Evolutionary conservation across 2,113 vertebrate species (phyloP), one percentile per base, ranked within the genome.

Genomic region (Sakesphorus luctuosus): DNA sequence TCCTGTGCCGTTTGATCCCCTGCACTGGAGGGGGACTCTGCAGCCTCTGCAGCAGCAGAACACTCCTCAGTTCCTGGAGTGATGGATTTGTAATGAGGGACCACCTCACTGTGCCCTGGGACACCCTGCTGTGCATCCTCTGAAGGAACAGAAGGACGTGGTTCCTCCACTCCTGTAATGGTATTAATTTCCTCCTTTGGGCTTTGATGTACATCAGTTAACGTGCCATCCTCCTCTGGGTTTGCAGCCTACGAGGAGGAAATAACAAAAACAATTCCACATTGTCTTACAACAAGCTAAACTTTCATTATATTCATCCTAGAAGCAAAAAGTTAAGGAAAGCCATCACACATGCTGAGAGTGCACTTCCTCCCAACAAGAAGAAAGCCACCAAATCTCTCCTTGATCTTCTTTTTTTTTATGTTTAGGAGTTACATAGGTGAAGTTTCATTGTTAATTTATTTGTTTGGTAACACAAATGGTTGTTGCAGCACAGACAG

Each of bases 211-310:
- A 79, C 61, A 61, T 79, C 86, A 76, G 80, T 69, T 74, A 76
- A 7, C 58, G 33, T 38, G 35, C 38, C 68, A 52, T 93, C 89
- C 33, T 95, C 96, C 40, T 55, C 94, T 49, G 93, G 19, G 14
- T 92, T 87, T 87, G 95, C 46, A 71, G 33, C 89, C 98, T 98
- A 58, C 18, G 73, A 96, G 35, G 79, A 94, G 66, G 47, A 13
- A 62, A 55, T 13, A 44, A 58, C 6, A 28, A 90, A 49, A 63
- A 40, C 59, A 55, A 15, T 3, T 44, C 29, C 35, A 68, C 3
- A 7, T 9, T 75, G 12, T 68, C 58, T 53, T 31, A 66, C 14
- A 75, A 75, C 8, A 67, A 58, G 44, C 13, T 68, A 67, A 76
- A 77, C 35, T 46, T 80, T 11, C 26, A 50, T 36, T 50, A 36